phyloP scores from a whole-genome alignment of 2,888 invertebrate genomes.

The Selenia dentaria region DNA sequence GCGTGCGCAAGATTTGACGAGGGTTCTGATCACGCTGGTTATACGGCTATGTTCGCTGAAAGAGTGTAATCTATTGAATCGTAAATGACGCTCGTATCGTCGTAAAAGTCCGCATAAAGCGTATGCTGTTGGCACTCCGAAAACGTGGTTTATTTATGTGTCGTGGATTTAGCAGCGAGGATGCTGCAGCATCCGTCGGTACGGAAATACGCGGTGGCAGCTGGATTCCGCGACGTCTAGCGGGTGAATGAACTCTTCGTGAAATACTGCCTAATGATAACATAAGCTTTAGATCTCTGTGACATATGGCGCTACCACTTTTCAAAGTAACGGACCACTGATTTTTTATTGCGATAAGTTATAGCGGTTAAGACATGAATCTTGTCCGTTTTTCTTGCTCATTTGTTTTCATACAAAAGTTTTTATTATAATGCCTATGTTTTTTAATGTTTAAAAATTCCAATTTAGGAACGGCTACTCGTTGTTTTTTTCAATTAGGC shows the following conservation, averaged over 20 bases:
- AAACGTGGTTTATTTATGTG: conserved; percentile 64
- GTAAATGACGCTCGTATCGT: conserved; percentile 61
- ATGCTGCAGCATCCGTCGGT: conserved; percentile 69
- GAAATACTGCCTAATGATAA: conserved; percentile 52
- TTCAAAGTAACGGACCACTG: conserved; percentile 3
- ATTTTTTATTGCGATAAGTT: conserved; percentile 9
- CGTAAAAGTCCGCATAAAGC: conserved; percentile 44
- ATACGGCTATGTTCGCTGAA: conserved; percentile 26
- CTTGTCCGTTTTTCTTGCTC: too few relatives aligned
- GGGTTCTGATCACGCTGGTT: conserved; percentile 24
- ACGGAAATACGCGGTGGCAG: conserved; percentile 72
- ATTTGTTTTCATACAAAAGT: too few relatives aligned
- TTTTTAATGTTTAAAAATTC: too few relatives aligned
- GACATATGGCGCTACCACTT: conserved; percentile 25
- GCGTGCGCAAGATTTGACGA: background rate
- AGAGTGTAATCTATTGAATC: conserved; percentile 53
- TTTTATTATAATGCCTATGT: too few relatives aligned
- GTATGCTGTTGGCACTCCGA: conserved; percentile 53
- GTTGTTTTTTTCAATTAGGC: too few relatives aligned
- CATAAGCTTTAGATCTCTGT: conserved; percentile 38
- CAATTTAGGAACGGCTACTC: too few relatives aligned
- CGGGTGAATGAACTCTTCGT: conserved; percentile 71
- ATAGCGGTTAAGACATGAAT: conserved; percentile 8
- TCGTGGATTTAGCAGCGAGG: conserved; percentile 71
- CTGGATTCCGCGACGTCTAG: conserved; percentile 82